Evolutionary conservation across 2,113 vertebrate genomes (phyloP).

Genomic region (Pao palembangensis): DNA sequence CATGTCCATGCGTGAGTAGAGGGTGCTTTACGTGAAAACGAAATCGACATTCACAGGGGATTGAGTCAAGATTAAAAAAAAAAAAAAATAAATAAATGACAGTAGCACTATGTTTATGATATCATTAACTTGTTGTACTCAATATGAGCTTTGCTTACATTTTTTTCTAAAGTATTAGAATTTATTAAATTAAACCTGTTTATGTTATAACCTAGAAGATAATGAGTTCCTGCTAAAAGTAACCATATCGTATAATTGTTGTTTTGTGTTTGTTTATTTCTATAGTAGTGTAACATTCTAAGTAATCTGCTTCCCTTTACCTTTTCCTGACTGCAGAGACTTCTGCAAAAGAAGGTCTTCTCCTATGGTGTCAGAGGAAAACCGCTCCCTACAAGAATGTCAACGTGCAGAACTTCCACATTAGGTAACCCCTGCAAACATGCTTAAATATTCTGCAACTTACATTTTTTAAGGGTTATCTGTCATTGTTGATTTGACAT

Average conservation of each 20-base stretch:
- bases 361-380: constrained; percentile 96
- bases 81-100: too few species aligned
- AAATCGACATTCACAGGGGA: not conserved
- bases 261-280: not conserved
- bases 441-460: not conserved
- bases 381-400: constrained; percentile 96
- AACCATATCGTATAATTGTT: too few species aligned
- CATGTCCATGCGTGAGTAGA: not conserved
- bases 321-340: constrained; percentile 77
- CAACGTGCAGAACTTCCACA: constrained; percentile 98
- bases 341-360: constrained; percentile 91
- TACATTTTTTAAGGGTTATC: too few species aligned
- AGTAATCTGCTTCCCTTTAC: not conserved
- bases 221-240: not conserved
- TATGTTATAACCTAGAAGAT: constrained; percentile 23
- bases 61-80: not conserved
- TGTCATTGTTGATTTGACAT: too few species aligned
- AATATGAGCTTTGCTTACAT: too few species aligned
- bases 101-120: too few species aligned
- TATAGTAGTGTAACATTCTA: not conserved
- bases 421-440: constrained; percentile 72
- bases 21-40: constrained; percentile 6
- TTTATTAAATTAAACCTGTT: constrained; percentile 5
- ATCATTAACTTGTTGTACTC: too few species aligned
- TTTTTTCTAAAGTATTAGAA: too few species aligned